Evolutionary conservation across 2,113 vertebrate species (phyloP).

Genomic region (human): DNA sequence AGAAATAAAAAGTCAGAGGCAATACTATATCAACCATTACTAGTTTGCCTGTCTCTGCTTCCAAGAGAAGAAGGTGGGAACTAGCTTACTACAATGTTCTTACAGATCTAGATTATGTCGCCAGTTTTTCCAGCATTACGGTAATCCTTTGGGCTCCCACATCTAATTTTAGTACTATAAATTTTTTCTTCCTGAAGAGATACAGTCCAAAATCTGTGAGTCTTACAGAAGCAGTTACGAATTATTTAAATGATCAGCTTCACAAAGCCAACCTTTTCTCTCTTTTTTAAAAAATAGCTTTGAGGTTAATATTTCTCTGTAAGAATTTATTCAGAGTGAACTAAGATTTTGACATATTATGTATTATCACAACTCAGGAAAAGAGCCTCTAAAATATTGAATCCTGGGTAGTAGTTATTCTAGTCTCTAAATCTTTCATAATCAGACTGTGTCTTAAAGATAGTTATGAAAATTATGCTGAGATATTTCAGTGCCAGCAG

Average conservation of each 20-base stretch:
- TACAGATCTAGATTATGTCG: background rate
- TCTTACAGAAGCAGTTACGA: background rate
- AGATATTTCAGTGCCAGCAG: background rate
- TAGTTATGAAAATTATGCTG: background rate
- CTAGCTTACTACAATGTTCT: background rate
- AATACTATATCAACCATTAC: background rate
- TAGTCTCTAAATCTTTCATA: background rate
- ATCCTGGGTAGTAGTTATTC: background rate
- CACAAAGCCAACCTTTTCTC: background rate
- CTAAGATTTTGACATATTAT: background rate
- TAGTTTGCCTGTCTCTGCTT: background rate
- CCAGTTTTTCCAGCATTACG: background rate
- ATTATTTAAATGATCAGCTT: background rate
- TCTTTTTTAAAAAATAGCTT: background rate
- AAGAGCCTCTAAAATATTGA: background rate
- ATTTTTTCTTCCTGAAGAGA: background rate
- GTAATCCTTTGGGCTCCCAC: background rate
- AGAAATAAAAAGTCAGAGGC: background rate
- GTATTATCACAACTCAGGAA: background rate
- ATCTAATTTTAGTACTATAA: background rate
- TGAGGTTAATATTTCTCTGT: background rate
- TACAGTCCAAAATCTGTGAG: background rate
- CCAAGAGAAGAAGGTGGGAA: background rate
- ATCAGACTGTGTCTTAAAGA: background rate
- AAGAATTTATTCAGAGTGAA: background rate